Evolutionary conservation across 2,113 vertebrate genomes (phyloP).

Genomic region (Chlamydotis undulata): DNA sequence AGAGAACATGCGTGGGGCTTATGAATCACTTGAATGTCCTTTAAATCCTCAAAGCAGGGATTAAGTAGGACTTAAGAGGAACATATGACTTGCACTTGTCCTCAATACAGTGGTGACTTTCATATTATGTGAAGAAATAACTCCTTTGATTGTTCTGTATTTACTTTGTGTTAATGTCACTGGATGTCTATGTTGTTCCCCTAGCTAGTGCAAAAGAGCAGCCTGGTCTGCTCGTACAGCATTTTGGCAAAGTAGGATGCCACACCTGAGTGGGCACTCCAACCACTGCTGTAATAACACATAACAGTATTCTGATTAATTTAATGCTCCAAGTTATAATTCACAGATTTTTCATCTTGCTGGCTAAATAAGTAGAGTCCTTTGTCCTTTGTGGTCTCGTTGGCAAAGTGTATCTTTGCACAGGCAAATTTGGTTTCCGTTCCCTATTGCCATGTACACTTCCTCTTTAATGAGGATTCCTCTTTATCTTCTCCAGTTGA

Average conservation of each 20-base stretch:
- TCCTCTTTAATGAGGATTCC: background rate
- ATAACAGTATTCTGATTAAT: background rate
- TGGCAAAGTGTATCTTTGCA: background rate
- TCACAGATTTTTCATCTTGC: background rate
- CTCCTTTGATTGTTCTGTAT: background rate
- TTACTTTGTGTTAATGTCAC: background rate
- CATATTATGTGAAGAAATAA: background rate
- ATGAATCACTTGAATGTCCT: conserved; percentile 43
- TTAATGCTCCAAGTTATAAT: background rate
- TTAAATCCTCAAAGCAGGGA: conserved; percentile 58
- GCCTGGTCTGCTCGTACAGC: background rate
- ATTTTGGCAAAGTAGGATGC: background rate
- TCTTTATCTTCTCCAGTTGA: background rate
- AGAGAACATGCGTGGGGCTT: background rate
- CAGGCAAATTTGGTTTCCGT: background rate
- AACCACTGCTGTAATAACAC: background rate
- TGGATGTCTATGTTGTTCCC: background rate
- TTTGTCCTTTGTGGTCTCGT: background rate
- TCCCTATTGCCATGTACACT: background rate
- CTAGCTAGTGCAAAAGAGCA: background rate
- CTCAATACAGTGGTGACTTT: conserved; percentile 37
- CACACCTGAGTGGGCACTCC: background rate
- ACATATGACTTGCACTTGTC: conserved; percentile 51
- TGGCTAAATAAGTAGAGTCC: background rate
- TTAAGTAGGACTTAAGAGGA: conserved; percentile 56